phyloP scores from a whole-genome alignment of 1,140 invertebrate genomes.

The Monomorium pharaonis region DNA sequence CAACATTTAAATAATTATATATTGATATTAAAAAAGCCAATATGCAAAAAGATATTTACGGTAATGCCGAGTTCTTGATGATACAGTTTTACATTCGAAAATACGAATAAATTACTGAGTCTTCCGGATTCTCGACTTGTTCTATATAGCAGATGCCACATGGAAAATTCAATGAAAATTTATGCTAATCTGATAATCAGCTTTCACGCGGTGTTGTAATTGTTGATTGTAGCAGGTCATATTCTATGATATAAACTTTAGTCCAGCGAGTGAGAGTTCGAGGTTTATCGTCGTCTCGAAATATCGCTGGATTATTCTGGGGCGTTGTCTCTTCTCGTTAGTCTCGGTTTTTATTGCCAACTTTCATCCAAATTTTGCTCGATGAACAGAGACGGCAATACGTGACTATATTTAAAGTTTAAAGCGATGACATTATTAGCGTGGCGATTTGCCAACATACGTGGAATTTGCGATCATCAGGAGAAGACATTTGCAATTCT shows the following conservation, averaged over 20 bases:
- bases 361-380: neutral
- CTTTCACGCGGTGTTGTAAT: neutral
- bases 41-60: neutral
- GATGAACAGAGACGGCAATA: neutral
- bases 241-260: neutral
- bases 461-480: neutral
- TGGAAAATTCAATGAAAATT: neutral
- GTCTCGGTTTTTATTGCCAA: neutral
- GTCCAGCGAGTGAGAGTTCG: neutral
- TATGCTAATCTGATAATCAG: neutral
- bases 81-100: neutral
- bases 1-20: neutral
- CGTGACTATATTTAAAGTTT: neutral
- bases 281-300: no score
- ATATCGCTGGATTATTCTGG: neutral
- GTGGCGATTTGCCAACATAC: neutral
- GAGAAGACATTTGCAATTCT: neutral
- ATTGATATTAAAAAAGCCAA: neutral
- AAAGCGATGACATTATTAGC: conserved; percentile 27
- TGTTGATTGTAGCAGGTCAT: neutral
- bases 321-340: neutral
- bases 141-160: neutral
- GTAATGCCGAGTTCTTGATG: neutral
- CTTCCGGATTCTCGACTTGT: neutral
- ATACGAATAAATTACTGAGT: neutral